Percentiles rank a stretch among this genome's conserved stretches.
Conservation (phyloP, 2,888 invertebrate species). For the Patella ulyssiponensis region DNA sequence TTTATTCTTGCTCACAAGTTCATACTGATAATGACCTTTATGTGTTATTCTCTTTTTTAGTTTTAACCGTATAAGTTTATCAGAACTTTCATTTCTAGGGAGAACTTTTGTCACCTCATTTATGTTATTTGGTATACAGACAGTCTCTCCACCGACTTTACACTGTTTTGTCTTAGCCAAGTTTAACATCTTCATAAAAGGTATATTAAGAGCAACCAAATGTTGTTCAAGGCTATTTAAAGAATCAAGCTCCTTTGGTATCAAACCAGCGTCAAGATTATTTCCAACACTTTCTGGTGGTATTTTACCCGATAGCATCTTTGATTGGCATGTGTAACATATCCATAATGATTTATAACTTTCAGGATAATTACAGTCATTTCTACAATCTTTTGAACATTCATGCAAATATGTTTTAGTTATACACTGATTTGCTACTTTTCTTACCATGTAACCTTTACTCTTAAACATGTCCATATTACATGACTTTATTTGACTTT, state of each 20-base stretch:
- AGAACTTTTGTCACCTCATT: neutral
- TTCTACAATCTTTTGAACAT: neutral
- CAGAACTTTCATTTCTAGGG: neutral
- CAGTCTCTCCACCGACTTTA: neutral
- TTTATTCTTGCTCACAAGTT: neutral
- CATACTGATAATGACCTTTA: neutral
- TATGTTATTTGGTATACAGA: neutral
- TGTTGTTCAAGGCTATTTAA: conserved; percentile 2
- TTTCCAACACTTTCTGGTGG: conserved; percentile 6
- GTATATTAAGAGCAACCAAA: neutral
- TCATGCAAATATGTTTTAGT: neutral
- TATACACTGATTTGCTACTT: neutral
- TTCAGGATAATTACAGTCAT: neutral
- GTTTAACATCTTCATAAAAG: conserved; percentile 6
- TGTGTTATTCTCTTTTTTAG: neutral
- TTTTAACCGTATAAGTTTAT: neutral
- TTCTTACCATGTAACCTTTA: neutral
- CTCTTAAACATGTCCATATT: neutral
- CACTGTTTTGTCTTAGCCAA: neutral
- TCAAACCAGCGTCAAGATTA: neutral
- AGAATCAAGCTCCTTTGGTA: conserved; percentile 8
- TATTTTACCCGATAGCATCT: neutral
- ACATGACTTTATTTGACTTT: neutral
- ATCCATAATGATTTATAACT: conserved; percentile 1
- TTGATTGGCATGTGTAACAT: neutral